These are phyloP conservation scores for Spheniscus mendiculus DNA, from an alignment of 2,113 vertebrate species.

Conservation along the genomic window DNA sequence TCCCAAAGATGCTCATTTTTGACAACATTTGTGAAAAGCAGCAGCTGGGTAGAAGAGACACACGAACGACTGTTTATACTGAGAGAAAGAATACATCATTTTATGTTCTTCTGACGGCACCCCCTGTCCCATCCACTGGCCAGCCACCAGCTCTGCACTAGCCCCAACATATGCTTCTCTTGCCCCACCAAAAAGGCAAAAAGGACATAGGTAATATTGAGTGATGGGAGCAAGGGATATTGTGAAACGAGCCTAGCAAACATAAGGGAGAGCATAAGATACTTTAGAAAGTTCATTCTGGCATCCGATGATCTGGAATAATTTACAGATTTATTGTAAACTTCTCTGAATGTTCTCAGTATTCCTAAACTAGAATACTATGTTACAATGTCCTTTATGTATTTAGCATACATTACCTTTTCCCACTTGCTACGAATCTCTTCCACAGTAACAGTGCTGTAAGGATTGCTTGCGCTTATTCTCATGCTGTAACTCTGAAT, in stretches of 20 bases:
- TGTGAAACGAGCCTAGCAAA: neutral
- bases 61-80: neutral
- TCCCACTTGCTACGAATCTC: conserved; percentile 95
- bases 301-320: neutral
- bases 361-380: neutral
- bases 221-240: neutral
- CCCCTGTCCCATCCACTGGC: neutral
- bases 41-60: neutral
- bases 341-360: neutral
- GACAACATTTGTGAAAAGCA: neutral
- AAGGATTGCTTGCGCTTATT: conserved; percentile 87
- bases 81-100: neutral
- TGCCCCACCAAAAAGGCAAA: neutral
- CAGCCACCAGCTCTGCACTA: neutral
- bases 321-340: neutral
- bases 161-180: neutral
- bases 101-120: neutral
- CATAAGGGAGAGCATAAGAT: neutral
- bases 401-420: conserved; percentile 79
- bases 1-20: neutral
- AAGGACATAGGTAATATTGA: neutral
- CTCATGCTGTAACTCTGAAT: conserved; percentile 93
- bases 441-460: conserved; percentile 89
- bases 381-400: neutral
- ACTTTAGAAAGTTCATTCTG: neutral